Percentiles rank a stretch among this genome's conserved stretches.
These are phyloP conservation scores for Eupeodes corollae DNA, from an alignment of 1,140 invertebrate species.

Conservation along the genomic window DNA sequence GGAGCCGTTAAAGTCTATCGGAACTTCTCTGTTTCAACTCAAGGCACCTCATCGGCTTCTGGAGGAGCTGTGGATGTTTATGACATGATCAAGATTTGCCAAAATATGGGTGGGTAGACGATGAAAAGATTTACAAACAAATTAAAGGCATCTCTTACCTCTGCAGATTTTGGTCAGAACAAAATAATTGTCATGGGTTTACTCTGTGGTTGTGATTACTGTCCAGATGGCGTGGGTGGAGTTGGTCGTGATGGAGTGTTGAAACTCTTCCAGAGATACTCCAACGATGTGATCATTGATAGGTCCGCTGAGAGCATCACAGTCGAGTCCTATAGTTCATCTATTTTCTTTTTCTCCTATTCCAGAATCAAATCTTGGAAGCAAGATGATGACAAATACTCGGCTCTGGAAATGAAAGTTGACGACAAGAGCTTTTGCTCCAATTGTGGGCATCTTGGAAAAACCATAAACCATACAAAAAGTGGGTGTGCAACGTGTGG, in stretches of 20 bases:
- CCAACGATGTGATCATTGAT: constrained; percentile 48
- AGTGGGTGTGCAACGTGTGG: constrained; percentile 52
- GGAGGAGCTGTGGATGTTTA: constrained; percentile 66
- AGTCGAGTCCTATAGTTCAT: background rate
- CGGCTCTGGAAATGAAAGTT: constrained; percentile 41
- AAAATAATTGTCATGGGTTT: constrained; percentile 75
- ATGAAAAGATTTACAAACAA: background rate
- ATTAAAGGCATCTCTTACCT: constrained; percentile 3
- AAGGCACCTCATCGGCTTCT: constrained; percentile 45
- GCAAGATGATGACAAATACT: constrained; percentile 42
- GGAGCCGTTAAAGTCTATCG: constrained; percentile 70
- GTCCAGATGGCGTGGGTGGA: constrained; percentile 61
- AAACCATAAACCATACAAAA: constrained; percentile 45
- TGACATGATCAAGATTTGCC: constrained; percentile 49
- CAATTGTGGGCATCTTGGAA: constrained; percentile 56
- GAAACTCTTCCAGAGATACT: constrained; percentile 56
- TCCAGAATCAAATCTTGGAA: constrained; percentile 50
- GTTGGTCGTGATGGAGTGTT: constrained; percentile 67
- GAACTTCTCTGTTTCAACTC: constrained; percentile 68
- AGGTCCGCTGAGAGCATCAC: constrained; percentile 33
- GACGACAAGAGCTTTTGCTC: constrained; percentile 49
- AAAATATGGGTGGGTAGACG: constrained; percentile 18
- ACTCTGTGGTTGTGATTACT: constrained; percentile 80
- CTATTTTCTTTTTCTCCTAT: constrained; percentile 1
- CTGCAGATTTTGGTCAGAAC: constrained; percentile 56